Evolutionary conservation across 2,113 vertebrate species (phyloP), one percentile per base, ranked within the genome.

Genomic region (Poeciliopsis turrubarensis): DNA sequence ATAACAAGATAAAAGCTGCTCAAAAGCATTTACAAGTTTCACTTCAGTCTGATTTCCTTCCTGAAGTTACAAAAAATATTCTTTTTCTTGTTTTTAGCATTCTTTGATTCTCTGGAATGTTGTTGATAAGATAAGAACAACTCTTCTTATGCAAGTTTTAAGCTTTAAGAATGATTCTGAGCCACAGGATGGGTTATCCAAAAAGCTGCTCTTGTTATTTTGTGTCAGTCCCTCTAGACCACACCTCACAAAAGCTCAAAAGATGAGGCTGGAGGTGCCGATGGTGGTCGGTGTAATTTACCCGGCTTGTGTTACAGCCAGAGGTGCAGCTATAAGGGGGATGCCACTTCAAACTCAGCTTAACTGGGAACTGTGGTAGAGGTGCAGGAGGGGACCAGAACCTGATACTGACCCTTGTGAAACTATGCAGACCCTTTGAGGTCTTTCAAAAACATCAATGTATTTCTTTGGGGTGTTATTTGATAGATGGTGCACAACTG

Each of bases 261-360:
- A 88, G 82, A 83, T 3, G 5, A 68, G 39, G 15, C 39, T 26
- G 17, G 41, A n/a, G 68, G 62, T 37, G 71, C 62, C 5, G 19
- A 17, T 25, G 72, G 68, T n/a, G 60, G 41, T 27, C 26, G 84
- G 86, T 89, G 83, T 90, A 88, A 26, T 67, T 89, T 85, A 87
- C 83, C 67, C 68, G 70, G 87, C 76, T 89, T 84, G 68, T 60
- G 77, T 91, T 93, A 74, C 87, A 77, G 81, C 88, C 67, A n/a
- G 44, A 34, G 84, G 34, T 19, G 34, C 37, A 54, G 60, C 66
- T 63, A 57, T 57, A 57, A 57, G 68, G 83, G 41, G 69, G 77
- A 81, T 82, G 88, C 79, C 62, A 79, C 87, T 92, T 92, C 89
- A 90, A 92, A 89, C 83, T 14, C 39, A 37, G 73, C 80, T 65